phyloP scores from a whole-genome alignment of 2,113 vertebrate species.

The Takifugu flavidus region DNA sequence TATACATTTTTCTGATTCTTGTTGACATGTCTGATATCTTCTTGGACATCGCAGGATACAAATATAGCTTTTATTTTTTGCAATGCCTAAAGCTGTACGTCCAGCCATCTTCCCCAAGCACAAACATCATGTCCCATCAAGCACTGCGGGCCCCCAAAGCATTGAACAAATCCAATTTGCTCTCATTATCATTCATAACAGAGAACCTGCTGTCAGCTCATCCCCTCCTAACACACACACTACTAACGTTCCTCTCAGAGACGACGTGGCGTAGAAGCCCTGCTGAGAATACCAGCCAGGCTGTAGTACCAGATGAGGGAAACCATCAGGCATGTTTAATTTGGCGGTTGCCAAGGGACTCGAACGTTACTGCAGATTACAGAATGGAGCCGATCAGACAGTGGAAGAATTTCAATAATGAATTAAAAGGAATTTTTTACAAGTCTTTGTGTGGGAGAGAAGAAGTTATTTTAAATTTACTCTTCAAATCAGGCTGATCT shows the following conservation, averaged over 20 bases:
- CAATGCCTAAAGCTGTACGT: slow-evolving; percentile 22
- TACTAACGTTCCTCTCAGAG: slow-evolving; percentile 48
- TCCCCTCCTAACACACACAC: slow-evolving; percentile 24
- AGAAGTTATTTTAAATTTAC: no score
- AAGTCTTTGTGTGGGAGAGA: no score
- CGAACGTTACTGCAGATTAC: no score
- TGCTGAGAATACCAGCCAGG: slow-evolving; percentile 48
- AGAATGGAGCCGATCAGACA: no score
- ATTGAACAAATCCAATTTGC: slow-evolving; percentile 54
- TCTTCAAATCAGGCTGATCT: no score
- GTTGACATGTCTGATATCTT: no score
- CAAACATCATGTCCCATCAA: slow-evolving; percentile 39
- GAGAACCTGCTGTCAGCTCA: slow-evolving; percentile 34
- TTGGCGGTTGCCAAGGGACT: neutral
- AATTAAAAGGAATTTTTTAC: no score
- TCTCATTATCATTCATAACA: slow-evolving; percentile 31
- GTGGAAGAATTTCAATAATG: no score
- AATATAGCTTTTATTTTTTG: slow-evolving; percentile 14
- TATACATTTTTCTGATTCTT: no score
- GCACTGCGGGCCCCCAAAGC: slow-evolving; percentile 49
- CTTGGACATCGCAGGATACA: neutral
- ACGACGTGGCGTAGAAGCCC: slow-evolving; percentile 9
- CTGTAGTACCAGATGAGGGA: neutral
- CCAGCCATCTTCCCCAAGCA: slow-evolving; percentile 25
- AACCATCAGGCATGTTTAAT: neutral